phyloP scores from a whole-genome alignment of 2,113 vertebrate genomes.

The Gopherus flavomarginatus region DNA sequence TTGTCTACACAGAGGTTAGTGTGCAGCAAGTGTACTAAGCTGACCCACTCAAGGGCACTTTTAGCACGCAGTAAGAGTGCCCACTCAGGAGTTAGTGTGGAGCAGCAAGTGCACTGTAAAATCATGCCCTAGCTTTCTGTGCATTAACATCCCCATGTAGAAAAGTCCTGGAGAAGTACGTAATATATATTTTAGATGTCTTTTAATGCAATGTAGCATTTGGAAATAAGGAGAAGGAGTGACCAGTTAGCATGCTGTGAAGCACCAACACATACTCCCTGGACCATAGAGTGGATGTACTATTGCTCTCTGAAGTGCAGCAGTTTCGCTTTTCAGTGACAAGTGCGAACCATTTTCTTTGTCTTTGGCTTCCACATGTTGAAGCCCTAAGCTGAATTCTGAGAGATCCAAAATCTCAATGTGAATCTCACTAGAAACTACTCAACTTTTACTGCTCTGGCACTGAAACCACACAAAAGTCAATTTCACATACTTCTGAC shows the following conservation, averaged over 20 bases:
- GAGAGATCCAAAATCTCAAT: not conserved
- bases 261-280: not conserved
- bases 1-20: not conserved
- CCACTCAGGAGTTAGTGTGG: not conserved
- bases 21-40: not conserved
- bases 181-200: not conserved
- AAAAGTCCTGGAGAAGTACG: not conserved
- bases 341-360: not conserved
- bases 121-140: not conserved
- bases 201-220: not conserved
- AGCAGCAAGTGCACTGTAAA: not conserved
- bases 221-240: not conserved
- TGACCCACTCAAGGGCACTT: not conserved
- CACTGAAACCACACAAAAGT: not conserved
- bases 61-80: not conserved
- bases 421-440: not conserved
- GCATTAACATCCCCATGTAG: not conserved
- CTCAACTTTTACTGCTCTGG: not conserved
- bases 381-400: not conserved
- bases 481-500: not conserved
- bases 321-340: not conserved
- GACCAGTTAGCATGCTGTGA: not conserved
- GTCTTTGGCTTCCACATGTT: not conserved
- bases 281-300: not conserved
- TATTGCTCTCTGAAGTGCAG: not conserved